Evolutionary conservation across 2,888 invertebrate species (phyloP).

Genomic region (Arctia plantaginis): DNA sequence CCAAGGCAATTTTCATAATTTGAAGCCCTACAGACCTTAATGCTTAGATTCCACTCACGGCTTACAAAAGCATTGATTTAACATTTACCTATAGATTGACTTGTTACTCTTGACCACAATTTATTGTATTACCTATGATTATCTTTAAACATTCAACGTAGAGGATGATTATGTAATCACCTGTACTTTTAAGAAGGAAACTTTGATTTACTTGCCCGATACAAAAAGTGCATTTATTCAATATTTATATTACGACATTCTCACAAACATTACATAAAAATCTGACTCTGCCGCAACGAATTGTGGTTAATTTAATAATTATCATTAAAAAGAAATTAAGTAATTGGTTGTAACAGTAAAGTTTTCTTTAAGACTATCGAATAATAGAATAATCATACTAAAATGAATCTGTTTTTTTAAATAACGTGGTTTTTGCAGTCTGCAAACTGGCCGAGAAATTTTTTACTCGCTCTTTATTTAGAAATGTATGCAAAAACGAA

Average conservation of each 20-base stretch:
- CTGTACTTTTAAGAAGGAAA: not conserved
- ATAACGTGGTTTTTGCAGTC: not conserved
- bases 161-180: not conserved
- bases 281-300: not conserved
- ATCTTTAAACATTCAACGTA: not conserved
- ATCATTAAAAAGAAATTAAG: too few relatives aligned
- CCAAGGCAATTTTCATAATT: slow-evolving; percentile 27
- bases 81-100: slow-evolving; percentile 28
- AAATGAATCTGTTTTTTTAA: not conserved
- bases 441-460: not conserved
- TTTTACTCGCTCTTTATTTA: not conserved
- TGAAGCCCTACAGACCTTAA: slow-evolving; percentile 13
- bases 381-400: not conserved
- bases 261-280: not conserved
- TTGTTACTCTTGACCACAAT: slow-evolving; percentile 25
- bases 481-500: not conserved
- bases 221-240: not conserved
- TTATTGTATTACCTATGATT: not conserved
- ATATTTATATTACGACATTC: slow-evolving; percentile 14
- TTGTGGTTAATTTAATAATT: too few relatives aligned
- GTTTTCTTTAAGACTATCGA: not conserved
- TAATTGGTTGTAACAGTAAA: too few relatives aligned
- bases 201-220: not conserved
- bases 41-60: slow-evolving; percentile 18
- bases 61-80: not conserved